Evolutionary conservation across 2,888 invertebrate genomes (phyloP), one percentile per base, ranked within the genome.

Genomic region (Romanomermis culicivorax): DNA sequence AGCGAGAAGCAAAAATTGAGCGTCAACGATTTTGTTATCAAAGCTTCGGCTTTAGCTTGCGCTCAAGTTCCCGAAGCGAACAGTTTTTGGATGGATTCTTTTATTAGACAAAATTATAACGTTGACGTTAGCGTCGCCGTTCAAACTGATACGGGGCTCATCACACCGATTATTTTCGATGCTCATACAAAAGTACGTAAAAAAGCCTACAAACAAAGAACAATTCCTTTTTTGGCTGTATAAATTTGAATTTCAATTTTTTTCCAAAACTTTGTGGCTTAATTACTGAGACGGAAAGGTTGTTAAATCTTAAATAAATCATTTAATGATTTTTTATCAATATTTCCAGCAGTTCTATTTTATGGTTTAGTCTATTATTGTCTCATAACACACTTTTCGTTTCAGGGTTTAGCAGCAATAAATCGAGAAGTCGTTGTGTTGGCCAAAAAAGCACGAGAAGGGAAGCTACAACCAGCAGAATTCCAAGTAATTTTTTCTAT

Each of bases 41-140:
- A 95, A 72, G 91, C 87, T 0, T 79, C 84, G 24, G 89, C 91
- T 2, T 75, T 82, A 60, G 85, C 93, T 2, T 85, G 83, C 67
- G 79, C 79, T 67, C 81, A 83, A 69, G 84, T 95, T 54, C 93
- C 93, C 0, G 82, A 87, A 64, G 84, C 83, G 7, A 99, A 99
- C 72, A 83, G 88, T 1, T 80, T 86, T 56, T 99, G 93, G 93
- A 80, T 89, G 80, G 91, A 85, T 55, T 77, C 81, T 3, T 80
- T 80, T 64, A 88, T 95, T 66, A 78, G 93, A 75, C 84, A 89
- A 55, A 65, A 68, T 54, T 61, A 65, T 56, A 59, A 60, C 64
- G 93, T 93, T 11, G 97, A 99, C 70, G 83, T 99, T 1, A 86
- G 85, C 64, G 85, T 99, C 56, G 95, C 97, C 1, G 97, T 99